phyloP scores from a whole-genome alignment of 2,113 vertebrate species.

The Tichodroma muraria region DNA sequence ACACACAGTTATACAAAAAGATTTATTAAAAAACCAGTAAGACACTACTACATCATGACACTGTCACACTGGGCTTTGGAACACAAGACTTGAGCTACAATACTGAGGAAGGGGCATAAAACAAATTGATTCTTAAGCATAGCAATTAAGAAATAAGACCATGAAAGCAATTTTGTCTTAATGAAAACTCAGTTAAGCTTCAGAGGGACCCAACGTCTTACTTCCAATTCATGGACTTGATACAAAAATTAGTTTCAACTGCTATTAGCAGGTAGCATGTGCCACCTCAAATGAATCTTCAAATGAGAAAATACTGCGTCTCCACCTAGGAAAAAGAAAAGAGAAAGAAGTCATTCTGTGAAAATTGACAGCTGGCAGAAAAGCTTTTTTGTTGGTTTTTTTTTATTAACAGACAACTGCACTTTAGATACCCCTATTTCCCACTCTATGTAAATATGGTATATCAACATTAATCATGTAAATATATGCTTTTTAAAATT shows the following conservation, averaged over 20 bases:
- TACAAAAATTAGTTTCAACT: slow-evolving; percentile 81
- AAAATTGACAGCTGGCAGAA: not conserved
- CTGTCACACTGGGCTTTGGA: slow-evolving; percentile 76
- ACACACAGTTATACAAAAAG: slow-evolving; percentile 76
- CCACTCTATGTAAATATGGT: slow-evolving; percentile 72
- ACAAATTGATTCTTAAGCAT: slow-evolving; percentile 75
- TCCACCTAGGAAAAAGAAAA: slow-evolving; percentile 84
- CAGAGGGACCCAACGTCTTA: slow-evolving; percentile 75
- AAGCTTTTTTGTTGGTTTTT: not conserved
- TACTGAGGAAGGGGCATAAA: slow-evolving; percentile 69
- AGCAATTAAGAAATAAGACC: slow-evolving; percentile 78
- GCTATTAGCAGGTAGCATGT: slow-evolving; percentile 76
- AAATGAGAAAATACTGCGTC: slow-evolving; percentile 80
- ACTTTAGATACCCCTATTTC: slow-evolving; percentile 66
- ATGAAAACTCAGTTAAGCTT: slow-evolving; percentile 77
- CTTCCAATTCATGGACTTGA: slow-evolving; percentile 75
- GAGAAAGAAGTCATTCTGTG: slow-evolving; percentile 59
- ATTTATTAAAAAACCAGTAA: slow-evolving; percentile 84
- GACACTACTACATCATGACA: slow-evolving; percentile 81
- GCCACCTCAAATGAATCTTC: slow-evolving; percentile 82
- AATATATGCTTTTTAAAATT: slow-evolving; percentile 72
- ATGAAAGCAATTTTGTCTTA: slow-evolving; percentile 74
- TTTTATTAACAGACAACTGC: slow-evolving; percentile 56
- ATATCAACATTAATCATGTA: slow-evolving; percentile 73
- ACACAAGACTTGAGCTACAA: slow-evolving; percentile 79